Conservation (phyloP, 92 coral and sea anemone species). For the Epizoanthus ramosus region DNA sequence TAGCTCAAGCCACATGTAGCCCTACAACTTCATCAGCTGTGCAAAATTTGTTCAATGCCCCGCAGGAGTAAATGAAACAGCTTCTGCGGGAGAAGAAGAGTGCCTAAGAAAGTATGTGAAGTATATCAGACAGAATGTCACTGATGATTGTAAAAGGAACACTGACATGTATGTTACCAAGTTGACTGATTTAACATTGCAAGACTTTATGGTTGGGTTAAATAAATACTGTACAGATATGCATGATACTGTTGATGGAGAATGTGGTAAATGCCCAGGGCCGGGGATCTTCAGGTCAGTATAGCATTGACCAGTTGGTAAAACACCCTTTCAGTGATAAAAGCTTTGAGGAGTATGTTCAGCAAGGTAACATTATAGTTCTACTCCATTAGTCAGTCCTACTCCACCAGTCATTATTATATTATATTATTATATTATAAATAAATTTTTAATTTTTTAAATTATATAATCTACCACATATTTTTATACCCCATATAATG, state of each 20-base stretch:
- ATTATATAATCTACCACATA: too few relatives aligned
- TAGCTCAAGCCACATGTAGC: background rate
- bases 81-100: background rate
- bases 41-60: background rate
- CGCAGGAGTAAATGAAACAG: background rate
- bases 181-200: conserved; percentile 37
- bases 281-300: too few relatives aligned
- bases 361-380: too few relatives aligned
- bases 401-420: too few relatives aligned
- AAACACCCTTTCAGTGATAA: too few relatives aligned
- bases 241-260: conserved; percentile 6
- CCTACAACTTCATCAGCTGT: background rate
- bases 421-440: too few relatives aligned
- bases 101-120: conserved; percentile 11
- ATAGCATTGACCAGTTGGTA: too few relatives aligned
- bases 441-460: too few relatives aligned
- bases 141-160: conserved; percentile 25
- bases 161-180: conserved; percentile 32
- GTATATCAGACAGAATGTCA: conserved; percentile 24
- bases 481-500: too few relatives aligned
- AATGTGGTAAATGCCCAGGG: conserved; percentile 8
- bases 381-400: too few relatives aligned
- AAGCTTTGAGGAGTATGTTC: too few relatives aligned
- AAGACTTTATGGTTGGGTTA: conserved; percentile 25
- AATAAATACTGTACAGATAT: conserved; percentile 19